Evolutionary conservation across 2,113 vertebrate species (phyloP), one percentile per base, ranked within the genome.

Genomic region (Plecturocebus donacophilus): DNA sequence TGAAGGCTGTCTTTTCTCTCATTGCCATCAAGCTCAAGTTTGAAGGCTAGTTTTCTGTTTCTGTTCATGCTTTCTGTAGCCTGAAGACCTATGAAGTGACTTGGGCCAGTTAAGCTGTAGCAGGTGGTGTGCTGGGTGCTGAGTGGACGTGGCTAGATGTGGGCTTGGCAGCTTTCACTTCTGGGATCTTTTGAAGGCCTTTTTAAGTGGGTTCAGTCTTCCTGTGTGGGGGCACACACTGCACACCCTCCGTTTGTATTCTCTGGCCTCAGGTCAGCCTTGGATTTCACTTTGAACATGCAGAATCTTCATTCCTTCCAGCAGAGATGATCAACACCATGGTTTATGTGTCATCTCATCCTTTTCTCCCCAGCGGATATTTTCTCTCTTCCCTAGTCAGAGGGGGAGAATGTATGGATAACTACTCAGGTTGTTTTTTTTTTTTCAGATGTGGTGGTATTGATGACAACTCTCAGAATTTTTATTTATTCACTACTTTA

Each of bases 61-160:
- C 70, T n/a, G 1, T 27, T 3, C 9, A 4, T 11, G 35, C 30
- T 38, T 49, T 54, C 75, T 40, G 25, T 19, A 56, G 30, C 68
- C 45, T 9, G 73, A n/a, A 81, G 90, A 38, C 19, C 5, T 13
- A 0, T 19, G 5, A 32, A 58, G 23, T 0, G 2, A 35, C 23
- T 0, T 0, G 54, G 54, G n/a, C 12, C 10, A 19, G 32, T 17
- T 3, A 0, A 42, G 82, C 64, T 25, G 2, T 1, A 30, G 7
- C 17, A 32, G 71, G 83, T 27, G 54, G 19, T 1, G 1, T 80
- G 20, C 25, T 30, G 16, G 11, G 64, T 49, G 45, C 52, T 5
- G 4, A 1, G 25, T 30, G 1, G 16, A 27, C 10, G 2, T 21
- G 35, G 58, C 66, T 40, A 42, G 52, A 7, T 8, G 23, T 45